phyloP scores from a whole-genome alignment of 2,797 vertebrate genomes.

The Danio kyathit region DNA sequence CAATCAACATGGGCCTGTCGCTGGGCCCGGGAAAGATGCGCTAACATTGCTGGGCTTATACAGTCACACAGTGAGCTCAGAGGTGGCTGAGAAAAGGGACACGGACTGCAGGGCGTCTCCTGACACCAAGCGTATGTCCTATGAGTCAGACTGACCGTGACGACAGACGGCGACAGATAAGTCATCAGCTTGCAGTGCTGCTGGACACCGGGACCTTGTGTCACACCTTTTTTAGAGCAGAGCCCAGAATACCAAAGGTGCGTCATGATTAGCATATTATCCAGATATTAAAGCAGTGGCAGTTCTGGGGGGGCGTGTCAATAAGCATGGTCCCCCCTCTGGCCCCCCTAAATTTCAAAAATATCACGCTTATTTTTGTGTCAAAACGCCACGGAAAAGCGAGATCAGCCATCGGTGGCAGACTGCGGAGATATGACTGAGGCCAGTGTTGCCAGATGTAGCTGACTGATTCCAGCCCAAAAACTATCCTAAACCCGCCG shows the following conservation, averaged over 20 bases:
- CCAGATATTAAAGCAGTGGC: too few relatives aligned
- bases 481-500: too few relatives aligned
- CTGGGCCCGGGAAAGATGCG: neutral
- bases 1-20: constrained; percentile 21
- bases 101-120: constrained; percentile 34
- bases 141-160: constrained; percentile 30
- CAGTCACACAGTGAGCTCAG: constrained; percentile 4
- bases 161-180: constrained; percentile 43
- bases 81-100: constrained; percentile 25
- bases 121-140: constrained; percentile 49
- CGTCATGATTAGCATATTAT: neutral
- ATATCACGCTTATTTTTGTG: too few relatives aligned
- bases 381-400: too few relatives aligned
- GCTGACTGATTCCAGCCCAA: too few relatives aligned
- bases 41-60: neutral
- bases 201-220: constrained; percentile 19
- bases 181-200: constrained; percentile 38
- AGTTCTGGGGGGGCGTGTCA: too few relatives aligned
- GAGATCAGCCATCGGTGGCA: too few relatives aligned
- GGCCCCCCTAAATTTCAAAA: too few relatives aligned
- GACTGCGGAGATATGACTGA: too few relatives aligned
- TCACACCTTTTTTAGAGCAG: constrained; percentile 11
- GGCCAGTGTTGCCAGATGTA: too few relatives aligned
- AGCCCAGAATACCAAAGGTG: neutral
- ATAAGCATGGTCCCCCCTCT: too few relatives aligned